Conservation (phyloP, 2,888 invertebrate genomes). For the Lasioglossum oenotherae region DNA sequence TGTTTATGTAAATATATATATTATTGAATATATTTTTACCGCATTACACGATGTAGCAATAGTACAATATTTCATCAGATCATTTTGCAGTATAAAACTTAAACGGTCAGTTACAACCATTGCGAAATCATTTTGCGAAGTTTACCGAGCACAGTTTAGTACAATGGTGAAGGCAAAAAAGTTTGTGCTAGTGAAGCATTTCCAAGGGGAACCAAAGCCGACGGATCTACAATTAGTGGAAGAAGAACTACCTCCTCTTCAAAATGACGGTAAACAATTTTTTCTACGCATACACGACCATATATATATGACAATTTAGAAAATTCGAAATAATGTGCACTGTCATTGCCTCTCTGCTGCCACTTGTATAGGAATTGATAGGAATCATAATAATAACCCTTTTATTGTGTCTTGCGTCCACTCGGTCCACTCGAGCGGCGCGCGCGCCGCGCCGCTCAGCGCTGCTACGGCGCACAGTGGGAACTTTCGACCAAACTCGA, state of each 20-base stretch:
- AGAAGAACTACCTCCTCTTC: conserved; percentile 88
- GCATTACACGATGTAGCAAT: neutral
- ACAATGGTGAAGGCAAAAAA: conserved; percentile 87
- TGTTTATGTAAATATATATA: neutral
- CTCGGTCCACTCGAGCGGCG: too few species aligned
- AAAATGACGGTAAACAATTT: conserved; percentile 88
- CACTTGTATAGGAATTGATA: neutral
- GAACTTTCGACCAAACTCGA: too few species aligned
- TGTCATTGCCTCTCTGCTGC: neutral
- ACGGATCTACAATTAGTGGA: conserved; percentile 89
- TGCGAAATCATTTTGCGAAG: neutral
- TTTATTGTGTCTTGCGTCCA: too few species aligned
- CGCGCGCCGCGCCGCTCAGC: too few species aligned
- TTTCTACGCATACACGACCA: neutral
- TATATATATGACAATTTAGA: neutral
- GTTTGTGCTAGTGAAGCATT: conserved; percentile 88
- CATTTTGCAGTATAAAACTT: neutral
- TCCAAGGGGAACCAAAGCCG: conserved; percentile 88
- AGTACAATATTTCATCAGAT: neutral
- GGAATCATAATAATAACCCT: too few species aligned
- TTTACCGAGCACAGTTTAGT: neutral
- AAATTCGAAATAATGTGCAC: neutral
- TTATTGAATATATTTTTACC: neutral
- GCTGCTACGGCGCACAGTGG: too few species aligned
- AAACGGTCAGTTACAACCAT: neutral